Evolutionary conservation across 2,888 invertebrate species (phyloP).

Genomic region (Tipula helvola): DNA sequence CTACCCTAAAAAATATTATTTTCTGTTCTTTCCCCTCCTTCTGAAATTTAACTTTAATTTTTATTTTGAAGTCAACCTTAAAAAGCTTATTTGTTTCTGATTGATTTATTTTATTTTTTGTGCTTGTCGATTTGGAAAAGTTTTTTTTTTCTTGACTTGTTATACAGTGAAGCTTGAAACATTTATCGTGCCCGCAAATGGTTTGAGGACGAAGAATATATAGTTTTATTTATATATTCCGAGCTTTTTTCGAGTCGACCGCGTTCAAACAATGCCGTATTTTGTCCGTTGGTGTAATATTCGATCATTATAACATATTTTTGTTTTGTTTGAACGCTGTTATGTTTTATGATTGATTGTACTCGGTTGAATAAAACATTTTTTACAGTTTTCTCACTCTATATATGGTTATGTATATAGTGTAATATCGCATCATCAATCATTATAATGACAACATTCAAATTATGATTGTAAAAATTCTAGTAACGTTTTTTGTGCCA

Average conservation of each 20-base stretch:
- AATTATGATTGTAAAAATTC: neutral
- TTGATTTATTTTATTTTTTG: neutral
- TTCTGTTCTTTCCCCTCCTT: neutral
- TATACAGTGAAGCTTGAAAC: neutral
- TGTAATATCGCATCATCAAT: neutral
- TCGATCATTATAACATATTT: neutral
- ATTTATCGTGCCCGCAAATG: neutral
- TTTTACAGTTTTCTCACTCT: neutral
- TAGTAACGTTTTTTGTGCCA: neutral
- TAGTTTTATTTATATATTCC: neutral
- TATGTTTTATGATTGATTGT: neutral
- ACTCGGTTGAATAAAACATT: neutral
- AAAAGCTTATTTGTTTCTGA: constrained; percentile 4
- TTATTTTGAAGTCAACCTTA: neutral
- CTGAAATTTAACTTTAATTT: neutral
- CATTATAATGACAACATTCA: neutral
- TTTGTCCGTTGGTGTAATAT: neutral
- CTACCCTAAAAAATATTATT: neutral
- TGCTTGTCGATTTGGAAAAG: neutral
- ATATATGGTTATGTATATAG: neutral
- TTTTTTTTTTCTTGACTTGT: neutral
- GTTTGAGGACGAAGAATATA: neutral
- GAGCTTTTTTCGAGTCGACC: neutral
- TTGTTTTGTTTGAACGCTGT: neutral
- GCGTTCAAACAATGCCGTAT: neutral